A percentile compares a stretch with the other conserved stretches of the same genome.
These are phyloP conservation scores for Rhopalosiphum padi DNA, from an alignment of 1,140 invertebrate species.

Conservation along the genomic window DNA sequence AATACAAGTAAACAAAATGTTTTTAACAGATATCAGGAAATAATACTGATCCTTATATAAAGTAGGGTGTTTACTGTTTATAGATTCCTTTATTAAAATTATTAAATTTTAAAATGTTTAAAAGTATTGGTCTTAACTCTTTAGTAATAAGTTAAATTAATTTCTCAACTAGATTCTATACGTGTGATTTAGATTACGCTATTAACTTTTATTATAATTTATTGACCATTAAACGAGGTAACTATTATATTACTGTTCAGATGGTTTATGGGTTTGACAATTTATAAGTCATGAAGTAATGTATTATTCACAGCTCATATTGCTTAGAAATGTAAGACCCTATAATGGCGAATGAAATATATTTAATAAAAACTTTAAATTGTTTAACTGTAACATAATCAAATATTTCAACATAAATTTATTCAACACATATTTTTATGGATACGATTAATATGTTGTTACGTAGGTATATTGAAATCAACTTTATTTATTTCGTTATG, in stretches of 20 bases:
- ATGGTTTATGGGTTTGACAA: background rate
- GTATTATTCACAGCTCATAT: background rate
- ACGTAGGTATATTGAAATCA: background rate
- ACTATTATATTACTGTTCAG: background rate
- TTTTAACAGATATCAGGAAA: background rate
- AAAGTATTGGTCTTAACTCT: background rate
- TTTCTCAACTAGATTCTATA: background rate
- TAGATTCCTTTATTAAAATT: background rate
- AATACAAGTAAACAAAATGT: background rate
- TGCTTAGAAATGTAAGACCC: background rate
- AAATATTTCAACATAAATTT: background rate
- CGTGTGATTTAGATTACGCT: background rate
- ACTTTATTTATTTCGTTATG: background rate
- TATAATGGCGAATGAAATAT: background rate
- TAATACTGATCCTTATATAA: background rate
- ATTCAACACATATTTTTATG: background rate
- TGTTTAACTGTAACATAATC: background rate
- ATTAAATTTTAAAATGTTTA: background rate
- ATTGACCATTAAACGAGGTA: background rate
- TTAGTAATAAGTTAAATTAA: background rate
- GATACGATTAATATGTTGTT: background rate
- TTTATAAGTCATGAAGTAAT: constrained; percentile 17
- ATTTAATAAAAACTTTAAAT: background rate
- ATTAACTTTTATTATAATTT: constrained; percentile 14
- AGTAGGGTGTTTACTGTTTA: background rate